These are phyloP conservation scores for Lepus oiostolus DNA, from an alignment of 2,797 vertebrate genomes.

Conservation along the genomic window DNA sequence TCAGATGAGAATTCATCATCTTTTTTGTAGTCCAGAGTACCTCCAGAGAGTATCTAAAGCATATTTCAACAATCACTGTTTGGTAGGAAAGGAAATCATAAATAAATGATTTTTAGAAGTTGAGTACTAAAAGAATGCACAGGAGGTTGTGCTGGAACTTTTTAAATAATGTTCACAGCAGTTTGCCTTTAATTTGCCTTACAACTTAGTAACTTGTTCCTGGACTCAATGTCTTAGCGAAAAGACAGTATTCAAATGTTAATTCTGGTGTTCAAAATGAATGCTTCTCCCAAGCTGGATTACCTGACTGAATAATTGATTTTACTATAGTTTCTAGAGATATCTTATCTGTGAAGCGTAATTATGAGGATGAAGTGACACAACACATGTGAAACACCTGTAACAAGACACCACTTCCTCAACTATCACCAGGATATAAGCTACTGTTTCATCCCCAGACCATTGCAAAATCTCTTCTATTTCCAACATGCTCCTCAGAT, in stretches of 20 bases:
- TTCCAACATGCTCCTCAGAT: neutral
- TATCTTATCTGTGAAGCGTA: neutral
- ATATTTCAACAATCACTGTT: neutral
- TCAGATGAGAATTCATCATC: neutral
- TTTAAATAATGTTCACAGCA: neutral
- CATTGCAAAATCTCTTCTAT: neutral
- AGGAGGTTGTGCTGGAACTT: neutral
- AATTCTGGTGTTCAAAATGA: neutral
- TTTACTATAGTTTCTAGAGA: neutral
- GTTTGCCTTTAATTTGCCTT: neutral
- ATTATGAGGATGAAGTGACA: neutral
- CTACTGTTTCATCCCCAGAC: neutral
- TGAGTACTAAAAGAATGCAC: neutral
- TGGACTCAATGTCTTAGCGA: neutral
- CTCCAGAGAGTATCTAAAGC: neutral
- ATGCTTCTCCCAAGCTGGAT: neutral
- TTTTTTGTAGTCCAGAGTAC: neutral
- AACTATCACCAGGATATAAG: neutral
- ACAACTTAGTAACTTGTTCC: neutral
- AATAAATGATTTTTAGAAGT: neutral
- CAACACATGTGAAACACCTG: neutral
- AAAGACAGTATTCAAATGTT: neutral
- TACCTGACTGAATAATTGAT: neutral
- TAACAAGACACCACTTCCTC: neutral
- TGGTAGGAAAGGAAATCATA: neutral